phyloP scores from a whole-genome alignment of 1,140 invertebrate genomes.

The Diachasmimorpha longicaudata region DNA sequence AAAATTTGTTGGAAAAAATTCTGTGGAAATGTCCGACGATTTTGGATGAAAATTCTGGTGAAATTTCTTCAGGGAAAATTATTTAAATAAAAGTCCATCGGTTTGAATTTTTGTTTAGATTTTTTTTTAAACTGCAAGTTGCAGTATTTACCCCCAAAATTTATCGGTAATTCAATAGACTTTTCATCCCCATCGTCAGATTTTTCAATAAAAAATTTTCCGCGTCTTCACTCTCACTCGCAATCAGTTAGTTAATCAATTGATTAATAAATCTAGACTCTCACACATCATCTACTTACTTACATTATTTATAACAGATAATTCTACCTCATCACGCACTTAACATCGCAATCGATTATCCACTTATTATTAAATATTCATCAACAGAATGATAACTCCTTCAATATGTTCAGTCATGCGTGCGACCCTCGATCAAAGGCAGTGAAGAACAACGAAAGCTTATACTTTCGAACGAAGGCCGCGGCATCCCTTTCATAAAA shows the following conservation, averaged over 20 bases:
- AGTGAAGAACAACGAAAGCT: slow-evolving; percentile 45
- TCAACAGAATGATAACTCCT: background rate
- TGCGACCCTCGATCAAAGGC: slow-evolving; percentile 48
- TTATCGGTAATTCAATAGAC: background rate
- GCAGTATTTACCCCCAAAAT: background rate
- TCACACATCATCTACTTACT: slow-evolving; percentile 22
- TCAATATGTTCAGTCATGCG: slow-evolving; percentile 16
- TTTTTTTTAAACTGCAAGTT: background rate
- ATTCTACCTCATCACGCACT: background rate
- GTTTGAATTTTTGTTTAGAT: too few species aligned
- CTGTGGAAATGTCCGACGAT: too few species aligned
- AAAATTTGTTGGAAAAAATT: background rate
- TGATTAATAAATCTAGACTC: background rate
- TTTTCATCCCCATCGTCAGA: too few species aligned
- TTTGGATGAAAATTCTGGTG: too few species aligned
- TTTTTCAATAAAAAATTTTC: too few species aligned
- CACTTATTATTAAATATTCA: background rate
- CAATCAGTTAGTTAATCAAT: background rate
- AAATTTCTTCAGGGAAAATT: too few species aligned
- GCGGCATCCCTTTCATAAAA: slow-evolving; percentile 19
- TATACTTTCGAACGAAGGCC: slow-evolving; percentile 45
- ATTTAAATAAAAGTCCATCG: too few species aligned
- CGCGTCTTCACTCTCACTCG: too few species aligned
- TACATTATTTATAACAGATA: slow-evolving; percentile 15
- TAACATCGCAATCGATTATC: background rate